These are phyloP conservation scores for Dasysyrphus tricinctus DNA, from an alignment of 2,888 invertebrate genomes.

Conservation along the genomic window DNA sequence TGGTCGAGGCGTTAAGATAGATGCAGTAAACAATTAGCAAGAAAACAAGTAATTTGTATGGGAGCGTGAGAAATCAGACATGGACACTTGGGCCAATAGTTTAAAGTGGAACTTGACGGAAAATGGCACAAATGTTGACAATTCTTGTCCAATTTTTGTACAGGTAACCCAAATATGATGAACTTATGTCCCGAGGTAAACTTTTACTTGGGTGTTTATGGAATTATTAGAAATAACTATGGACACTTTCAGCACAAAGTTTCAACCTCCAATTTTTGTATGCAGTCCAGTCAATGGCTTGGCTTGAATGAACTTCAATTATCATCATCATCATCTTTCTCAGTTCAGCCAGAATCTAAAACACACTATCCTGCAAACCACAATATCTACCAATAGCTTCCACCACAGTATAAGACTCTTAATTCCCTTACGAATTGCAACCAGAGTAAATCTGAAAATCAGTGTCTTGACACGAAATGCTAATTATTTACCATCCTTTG, in stretches of 20 bases:
- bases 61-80: background rate
- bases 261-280: background rate
- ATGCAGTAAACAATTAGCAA: background rate
- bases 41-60: background rate
- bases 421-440: conserved; percentile 14
- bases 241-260: background rate
- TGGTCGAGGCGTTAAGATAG: conserved; percentile 1
- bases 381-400: background rate
- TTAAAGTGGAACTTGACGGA: too few relatives aligned
- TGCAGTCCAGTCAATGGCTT: background rate
- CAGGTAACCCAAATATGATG: background rate
- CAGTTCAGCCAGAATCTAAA: background rate
- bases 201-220: background rate
- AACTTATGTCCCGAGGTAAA: background rate
- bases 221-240: background rate
- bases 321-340: background rate
- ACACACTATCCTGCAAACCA: conserved; percentile 42
- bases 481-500: conserved; percentile 64
- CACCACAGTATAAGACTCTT: background rate
- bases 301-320: background rate
- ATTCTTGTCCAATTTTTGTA: background rate
- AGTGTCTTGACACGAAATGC: conserved; percentile 65
- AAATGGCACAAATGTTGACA: background rate
- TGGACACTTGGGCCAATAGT: too few relatives aligned
- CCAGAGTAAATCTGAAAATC: conserved; percentile 47